Conservation (phyloP, 2,113 vertebrate species). For the Corythornis vintsioides region DNA sequence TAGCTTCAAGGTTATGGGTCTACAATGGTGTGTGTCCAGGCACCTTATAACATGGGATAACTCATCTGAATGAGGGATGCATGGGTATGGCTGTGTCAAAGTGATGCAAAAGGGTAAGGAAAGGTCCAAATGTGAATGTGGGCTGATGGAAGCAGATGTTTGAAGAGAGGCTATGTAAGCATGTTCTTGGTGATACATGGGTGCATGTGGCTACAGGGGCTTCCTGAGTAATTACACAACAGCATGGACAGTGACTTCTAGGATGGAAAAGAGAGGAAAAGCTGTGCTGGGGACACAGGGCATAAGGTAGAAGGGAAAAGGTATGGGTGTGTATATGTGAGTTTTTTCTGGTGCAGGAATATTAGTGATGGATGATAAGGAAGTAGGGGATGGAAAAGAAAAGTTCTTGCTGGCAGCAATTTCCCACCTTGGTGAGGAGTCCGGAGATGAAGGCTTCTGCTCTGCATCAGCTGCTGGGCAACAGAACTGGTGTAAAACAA, state of each 20-base stretch:
- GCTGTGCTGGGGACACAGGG: not conserved
- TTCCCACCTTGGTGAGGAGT: conserved; percentile 77
- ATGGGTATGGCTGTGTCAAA: not conserved
- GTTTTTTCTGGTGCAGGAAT: not conserved
- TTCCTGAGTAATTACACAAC: not conserved
- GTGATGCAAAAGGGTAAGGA: not conserved
- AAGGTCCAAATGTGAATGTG: not conserved
- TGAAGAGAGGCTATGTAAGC: not conserved
- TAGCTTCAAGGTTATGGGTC: not conserved
- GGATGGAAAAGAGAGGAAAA: not conserved
- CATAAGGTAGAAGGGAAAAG: not conserved
- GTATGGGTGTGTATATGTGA: not conserved
- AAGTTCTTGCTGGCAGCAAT: not conserved
- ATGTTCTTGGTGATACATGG: not conserved
- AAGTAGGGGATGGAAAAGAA: not conserved
- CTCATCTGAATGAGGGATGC: not conserved
- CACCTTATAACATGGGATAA: not conserved
- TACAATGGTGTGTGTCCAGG: not conserved
- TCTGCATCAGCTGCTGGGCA: conserved; percentile 93
- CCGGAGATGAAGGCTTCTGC: conserved; percentile 81
- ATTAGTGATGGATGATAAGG: not conserved
- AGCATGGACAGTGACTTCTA: not conserved
- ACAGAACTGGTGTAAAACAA: conserved; percentile 97
- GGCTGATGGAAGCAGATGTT: not conserved
- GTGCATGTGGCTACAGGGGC: rapidly evolving